These are phyloP conservation scores for Hemaris fuciformis DNA, from an alignment of 2,888 invertebrate species.

Conservation along the genomic window DNA sequence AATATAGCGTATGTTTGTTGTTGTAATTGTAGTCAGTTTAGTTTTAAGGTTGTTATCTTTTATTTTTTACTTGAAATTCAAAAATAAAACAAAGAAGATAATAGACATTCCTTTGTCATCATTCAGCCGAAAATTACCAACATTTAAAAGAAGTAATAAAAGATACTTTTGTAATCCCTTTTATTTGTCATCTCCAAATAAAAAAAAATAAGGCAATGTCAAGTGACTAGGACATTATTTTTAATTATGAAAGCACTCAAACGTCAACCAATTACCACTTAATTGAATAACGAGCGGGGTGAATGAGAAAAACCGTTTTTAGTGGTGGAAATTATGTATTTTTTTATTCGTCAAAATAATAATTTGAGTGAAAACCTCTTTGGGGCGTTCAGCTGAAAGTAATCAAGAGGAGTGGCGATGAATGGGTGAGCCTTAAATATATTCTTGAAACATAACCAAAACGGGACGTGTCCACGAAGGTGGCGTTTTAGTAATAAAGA, in stretches of 20 bases:
- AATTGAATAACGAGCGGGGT: conserved; percentile 22
- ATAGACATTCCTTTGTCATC: too few relatives aligned
- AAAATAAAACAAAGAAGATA: too few relatives aligned
- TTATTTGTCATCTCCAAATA: neutral
- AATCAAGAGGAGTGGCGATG: conserved; percentile 44
- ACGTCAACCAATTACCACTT: conserved; percentile 25
- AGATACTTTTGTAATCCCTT: neutral
- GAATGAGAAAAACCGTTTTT: conserved; percentile 21
- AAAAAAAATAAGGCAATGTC: neutral
- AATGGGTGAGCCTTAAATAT: conserved; percentile 28
- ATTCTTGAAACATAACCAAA: conserved; percentile 20
- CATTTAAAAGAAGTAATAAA: too few relatives aligned
- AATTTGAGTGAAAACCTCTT: conserved; percentile 32
- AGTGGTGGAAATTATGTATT: conserved; percentile 15
- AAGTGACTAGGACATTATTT: conserved; percentile 18
- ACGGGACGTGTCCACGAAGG: conserved; percentile 2
- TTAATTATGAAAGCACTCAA: conserved; percentile 22
- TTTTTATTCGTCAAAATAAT: conserved; percentile 26
- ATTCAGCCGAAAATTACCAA: too few relatives aligned
- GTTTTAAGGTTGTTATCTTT: too few relatives aligned
- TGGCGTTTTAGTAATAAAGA: neutral
- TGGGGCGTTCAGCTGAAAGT: conserved; percentile 31
- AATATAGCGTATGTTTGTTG: too few relatives aligned
- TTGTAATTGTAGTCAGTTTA: too few relatives aligned
- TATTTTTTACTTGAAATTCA: too few relatives aligned